Base-by-base conservation (phyloP, 2,113 vertebrate genomes). In the Vimba vimba region DNA sequence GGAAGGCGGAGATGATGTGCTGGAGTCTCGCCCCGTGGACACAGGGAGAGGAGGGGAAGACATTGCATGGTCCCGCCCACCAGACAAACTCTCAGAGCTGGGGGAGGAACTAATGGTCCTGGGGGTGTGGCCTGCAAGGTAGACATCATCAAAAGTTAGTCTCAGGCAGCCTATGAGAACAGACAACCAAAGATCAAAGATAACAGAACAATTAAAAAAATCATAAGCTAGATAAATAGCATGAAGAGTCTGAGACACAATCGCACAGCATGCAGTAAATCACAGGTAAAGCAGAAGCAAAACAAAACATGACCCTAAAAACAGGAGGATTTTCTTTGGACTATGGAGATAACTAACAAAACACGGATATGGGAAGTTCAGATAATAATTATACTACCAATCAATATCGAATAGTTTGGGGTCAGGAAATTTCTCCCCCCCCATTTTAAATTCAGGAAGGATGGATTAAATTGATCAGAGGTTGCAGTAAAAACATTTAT, bases 41-140 rank as follows among this genome's bases (percentile, higher is more conserved):
- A 95, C 94, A 69, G 96, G 96, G 30, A 94, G 92, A 62, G 97
- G 97, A 25, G 97, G 98, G 71, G 98, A 99, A 57, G 96, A 95
- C 1, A 96, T 95, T 59, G 95, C 93, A 75, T 95, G 95, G 87
- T 96, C 96, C 60, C 93, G 94, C 74, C 95, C 96, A 86, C 95
- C 95, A 27, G 96, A 91, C 78, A 99, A 93, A 89, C 97, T 99
- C 91, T 99, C 98, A 86, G 93, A 94, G 91, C 98, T 99, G 78
- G 98, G 96, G 86, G 97, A 98, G 84, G 97, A 96, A 90, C 96
- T 97, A 88, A 97, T 92, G 1, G 93, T 95, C 94, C 95, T 96
- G 86, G 96, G 95, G 91, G 89, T 95, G 85, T 97, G 97, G 68
- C 98, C 98, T 99, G 90, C 47, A 91, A 77, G 23, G 60, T 21